Percentiles rank a stretch among this genome's conserved stretches.
phyloP scores from a whole-genome alignment of 1,140 invertebrate species.

The Lordiphosa mommai region DNA sequence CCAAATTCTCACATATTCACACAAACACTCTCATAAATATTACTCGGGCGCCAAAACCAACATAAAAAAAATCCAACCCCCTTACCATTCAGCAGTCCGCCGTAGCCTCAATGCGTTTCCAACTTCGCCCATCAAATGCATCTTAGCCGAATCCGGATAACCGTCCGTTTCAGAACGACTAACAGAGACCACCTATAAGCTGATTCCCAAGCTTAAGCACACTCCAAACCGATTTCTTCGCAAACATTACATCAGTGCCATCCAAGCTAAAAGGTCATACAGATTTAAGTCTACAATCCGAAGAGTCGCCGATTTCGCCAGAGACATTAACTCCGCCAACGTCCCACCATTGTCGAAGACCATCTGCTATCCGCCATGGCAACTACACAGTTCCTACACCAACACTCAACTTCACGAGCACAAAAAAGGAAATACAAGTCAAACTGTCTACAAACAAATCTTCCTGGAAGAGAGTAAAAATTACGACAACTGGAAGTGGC shows the following conservation, averaged over 20 bases:
- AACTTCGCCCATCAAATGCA: no score
- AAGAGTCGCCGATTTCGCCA: no score
- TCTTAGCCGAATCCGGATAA: no score
- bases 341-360: no score
- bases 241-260: conserved; percentile 2
- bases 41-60: conserved; percentile 4
- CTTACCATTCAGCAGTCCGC: conserved; percentile 5
- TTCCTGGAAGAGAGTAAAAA: background rate
- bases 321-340: no score
- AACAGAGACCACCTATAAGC: no score
- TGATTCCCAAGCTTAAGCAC: background rate
- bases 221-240: background rate
- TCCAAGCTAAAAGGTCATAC: conserved; percentile 2
- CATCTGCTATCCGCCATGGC: no score
- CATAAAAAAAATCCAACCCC: background rate
- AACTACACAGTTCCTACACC: no score
- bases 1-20: conserved; percentile 5
- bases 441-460: background rate
- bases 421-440: background rate
- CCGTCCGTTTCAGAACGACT: no score
- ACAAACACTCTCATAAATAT: conserved; percentile 12
- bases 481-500: background rate
- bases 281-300: background rate
- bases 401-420: background rate
- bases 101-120: conserved; percentile 3